A percentile compares a stretch with the other conserved stretches of the same genome.
phyloP scores from a whole-genome alignment of 2,797 vertebrate genomes.

The Sciurus vulgaris region DNA sequence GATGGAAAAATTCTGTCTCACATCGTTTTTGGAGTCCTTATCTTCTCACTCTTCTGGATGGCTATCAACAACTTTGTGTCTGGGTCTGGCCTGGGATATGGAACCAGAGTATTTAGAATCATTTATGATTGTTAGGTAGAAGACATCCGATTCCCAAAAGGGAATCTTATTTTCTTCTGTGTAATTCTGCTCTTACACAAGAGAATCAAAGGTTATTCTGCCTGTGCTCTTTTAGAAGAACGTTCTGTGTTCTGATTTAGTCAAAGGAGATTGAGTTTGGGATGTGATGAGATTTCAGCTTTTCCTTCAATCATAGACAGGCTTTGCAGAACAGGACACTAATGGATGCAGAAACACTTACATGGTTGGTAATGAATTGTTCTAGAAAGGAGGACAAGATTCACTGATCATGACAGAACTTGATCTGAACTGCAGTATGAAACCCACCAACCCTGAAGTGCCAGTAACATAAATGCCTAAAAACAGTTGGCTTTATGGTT shows the following conservation, averaged over 20 bases:
- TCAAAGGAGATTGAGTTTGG: neutral
- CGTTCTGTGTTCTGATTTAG: neutral
- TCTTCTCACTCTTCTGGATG: neutral
- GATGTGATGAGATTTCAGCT: neutral
- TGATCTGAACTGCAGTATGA: neutral
- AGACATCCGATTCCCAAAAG: neutral
- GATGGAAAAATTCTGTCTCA: neutral
- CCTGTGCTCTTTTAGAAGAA: neutral
- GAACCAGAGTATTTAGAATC: neutral
- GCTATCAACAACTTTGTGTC: neutral
- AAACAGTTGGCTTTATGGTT: neutral
- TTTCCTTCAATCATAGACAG: slow-evolving; percentile 18
- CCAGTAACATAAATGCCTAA: neutral
- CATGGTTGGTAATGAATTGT: neutral
- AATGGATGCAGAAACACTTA: slow-evolving; percentile 52
- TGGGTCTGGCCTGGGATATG: neutral
- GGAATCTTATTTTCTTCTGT: neutral
- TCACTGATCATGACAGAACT: neutral
- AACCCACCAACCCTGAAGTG: neutral
- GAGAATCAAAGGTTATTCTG: neutral
- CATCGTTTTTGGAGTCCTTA: neutral
- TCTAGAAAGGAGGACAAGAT: slow-evolving; percentile 7
- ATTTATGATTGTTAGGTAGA: neutral
- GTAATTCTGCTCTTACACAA: neutral
- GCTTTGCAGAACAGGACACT: slow-evolving; percentile 40